Evolutionary conservation across 1,140 invertebrate species (phyloP).

Genomic region (Dendrolimus kikuchii): DNA sequence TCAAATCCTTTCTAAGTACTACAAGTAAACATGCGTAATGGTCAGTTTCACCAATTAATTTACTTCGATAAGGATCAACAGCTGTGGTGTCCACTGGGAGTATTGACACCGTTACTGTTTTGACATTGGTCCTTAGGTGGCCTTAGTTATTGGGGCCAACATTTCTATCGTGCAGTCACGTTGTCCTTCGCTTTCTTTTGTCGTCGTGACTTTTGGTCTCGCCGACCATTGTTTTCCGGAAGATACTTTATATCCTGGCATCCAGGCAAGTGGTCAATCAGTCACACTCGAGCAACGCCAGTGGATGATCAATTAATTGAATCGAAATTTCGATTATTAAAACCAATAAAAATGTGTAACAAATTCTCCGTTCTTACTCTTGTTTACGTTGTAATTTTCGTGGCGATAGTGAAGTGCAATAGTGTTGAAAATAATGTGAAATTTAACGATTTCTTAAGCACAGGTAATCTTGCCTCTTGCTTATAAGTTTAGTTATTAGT

Average conservation of each 20-base stretch:
- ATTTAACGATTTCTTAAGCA: conserved; percentile 34
- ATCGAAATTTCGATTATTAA: conserved; percentile 11
- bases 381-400: conserved; percentile 46
- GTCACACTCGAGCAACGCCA: conserved; percentile 41
- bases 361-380: conserved; percentile 47
- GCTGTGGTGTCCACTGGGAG: conserved; percentile 38
- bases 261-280: conserved; percentile 46
- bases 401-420: conserved; percentile 46
- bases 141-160: conserved; percentile 42
- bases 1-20: too few relatives aligned
- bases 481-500: too few relatives aligned
- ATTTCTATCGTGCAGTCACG: conserved; percentile 58
- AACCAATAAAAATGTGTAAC: conserved; percentile 43
- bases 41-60: conserved; percentile 40
- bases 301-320: conserved; percentile 34
- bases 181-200: conserved; percentile 63
- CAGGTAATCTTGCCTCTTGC: conserved; percentile 26
- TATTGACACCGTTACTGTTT: conserved; percentile 46
- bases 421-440: conserved; percentile 22
- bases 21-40: background rate
- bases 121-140: conserved; percentile 53
- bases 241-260: conserved; percentile 66
- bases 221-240: conserved; percentile 53
- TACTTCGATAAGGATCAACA: conserved; percentile 42
- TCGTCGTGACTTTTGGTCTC: conserved; percentile 45